Evolutionary conservation across 2,888 invertebrate genomes (phyloP).

Genomic region (Stenichneumon culpator): DNA sequence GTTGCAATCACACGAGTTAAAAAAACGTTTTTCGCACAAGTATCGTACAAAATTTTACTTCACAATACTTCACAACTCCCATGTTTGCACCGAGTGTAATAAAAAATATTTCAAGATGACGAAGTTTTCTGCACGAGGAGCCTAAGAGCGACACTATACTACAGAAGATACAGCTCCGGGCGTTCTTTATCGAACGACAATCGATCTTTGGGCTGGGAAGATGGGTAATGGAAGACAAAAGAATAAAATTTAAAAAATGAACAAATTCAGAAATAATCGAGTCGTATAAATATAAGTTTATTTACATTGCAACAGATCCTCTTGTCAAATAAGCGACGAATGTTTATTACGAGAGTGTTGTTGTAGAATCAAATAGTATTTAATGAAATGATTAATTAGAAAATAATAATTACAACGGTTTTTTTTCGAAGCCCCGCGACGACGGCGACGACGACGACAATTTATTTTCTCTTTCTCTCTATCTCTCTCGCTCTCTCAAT

Average conservation of each 20-base stretch:
- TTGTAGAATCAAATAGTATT: slow-evolving; percentile 59
- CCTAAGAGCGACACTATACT: not conserved
- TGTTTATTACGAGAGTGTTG: slow-evolving; percentile 79
- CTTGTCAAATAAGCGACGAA: slow-evolving; percentile 80
- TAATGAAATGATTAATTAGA: slow-evolving; percentile 66
- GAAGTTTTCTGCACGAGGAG: not conserved
- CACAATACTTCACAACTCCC: too few species aligned
- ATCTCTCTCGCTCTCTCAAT: slow-evolving; percentile 54
- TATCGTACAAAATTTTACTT: too few species aligned
- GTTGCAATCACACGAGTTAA: too few species aligned
- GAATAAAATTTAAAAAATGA: not conserved
- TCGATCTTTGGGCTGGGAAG: not conserved
- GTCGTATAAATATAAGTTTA: slow-evolving; percentile 85
- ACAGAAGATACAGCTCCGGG: not conserved
- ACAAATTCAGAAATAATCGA: slow-evolving; percentile 56
- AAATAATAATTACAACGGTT: slow-evolving; percentile 83
- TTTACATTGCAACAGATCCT: slow-evolving; percentile 84
- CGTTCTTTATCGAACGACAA: not conserved
- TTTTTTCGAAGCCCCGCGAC: slow-evolving; percentile 62
- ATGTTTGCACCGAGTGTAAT: too few species aligned
- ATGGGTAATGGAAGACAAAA: not conserved
- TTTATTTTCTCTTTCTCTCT: slow-evolving; percentile 28
- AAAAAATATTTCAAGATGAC: not conserved
- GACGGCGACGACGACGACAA: slow-evolving; percentile 1
- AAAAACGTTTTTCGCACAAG: too few species aligned